Evolutionary conservation across 2,888 invertebrate species (phyloP), one percentile per base, ranked within the genome.

Genomic region (Xanthorhoe spadicearia): DNA sequence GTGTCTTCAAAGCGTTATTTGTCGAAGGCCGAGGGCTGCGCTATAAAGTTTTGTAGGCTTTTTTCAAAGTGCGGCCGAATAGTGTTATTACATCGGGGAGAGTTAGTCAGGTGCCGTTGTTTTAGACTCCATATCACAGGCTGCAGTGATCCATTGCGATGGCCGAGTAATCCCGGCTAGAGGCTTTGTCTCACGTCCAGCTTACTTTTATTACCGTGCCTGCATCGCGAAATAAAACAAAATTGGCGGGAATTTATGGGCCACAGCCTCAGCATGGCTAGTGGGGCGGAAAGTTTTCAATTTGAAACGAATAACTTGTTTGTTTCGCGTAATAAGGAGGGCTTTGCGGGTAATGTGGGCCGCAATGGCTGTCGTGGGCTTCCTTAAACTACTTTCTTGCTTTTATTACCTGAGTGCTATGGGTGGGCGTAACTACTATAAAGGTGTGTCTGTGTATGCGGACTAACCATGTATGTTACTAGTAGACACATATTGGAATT

Each of bases 221-320:
- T 90, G 91, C 88, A 92, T 90, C 85, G 84, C 85, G 88, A 91
- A 93, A 92, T 93, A 92, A 93, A 93, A 92, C 92, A 92, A 92
- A 92, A 93, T 92, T 93, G 92, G 88, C 90, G 87, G 88, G 90
- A 92, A 92, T 93, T 93, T 93, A 93, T 92, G 89, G 87, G 83
- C 88, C 88, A 83, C 88, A 86, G 87, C 84, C 90, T 85, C 84
- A 84, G 80, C 83, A 86, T 84, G 88, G 89, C 90, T 88, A 90
- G 90, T 91, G 90, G 91, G 91, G 92, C 87, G 90, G 90, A 90
- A 91, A 93, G 89, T 92, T 93, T 93, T 93, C 92, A 92, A 93
- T 93, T 92, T 91, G 92, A 92, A 92, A 92, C 90, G 90, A 90
- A 92, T 92, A 91, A 92, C 89, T 90, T 92, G 92, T 92, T 92